Evolutionary conservation across 2,888 invertebrate genomes (phyloP).

Genomic region (Apamea anceps): DNA sequence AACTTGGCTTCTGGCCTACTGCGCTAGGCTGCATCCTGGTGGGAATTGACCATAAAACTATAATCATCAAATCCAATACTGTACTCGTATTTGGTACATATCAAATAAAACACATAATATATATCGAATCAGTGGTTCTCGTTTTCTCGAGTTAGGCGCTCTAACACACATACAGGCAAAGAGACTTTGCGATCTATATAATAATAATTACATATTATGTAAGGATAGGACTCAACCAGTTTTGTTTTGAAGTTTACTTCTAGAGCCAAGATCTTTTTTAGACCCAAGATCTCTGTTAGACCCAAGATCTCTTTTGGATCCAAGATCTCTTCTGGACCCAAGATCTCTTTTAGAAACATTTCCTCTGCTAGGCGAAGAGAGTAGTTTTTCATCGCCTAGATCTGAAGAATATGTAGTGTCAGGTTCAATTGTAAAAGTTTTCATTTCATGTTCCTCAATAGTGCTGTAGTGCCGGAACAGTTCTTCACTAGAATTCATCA

Average conservation of each 20-base stretch:
- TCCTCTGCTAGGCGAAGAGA: neutral
- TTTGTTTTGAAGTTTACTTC: neutral
- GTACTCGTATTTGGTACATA: neutral
- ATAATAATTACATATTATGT: neutral
- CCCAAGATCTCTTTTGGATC: too few relatives aligned
- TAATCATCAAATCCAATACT: neutral
- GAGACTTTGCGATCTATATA: neutral
- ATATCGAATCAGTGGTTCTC: neutral
- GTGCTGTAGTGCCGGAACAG: neutral
- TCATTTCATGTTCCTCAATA: neutral
- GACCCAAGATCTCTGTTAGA: neutral
- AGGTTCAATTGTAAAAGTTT: constrained; percentile 53
- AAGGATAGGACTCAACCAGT: neutral
- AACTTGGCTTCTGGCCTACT: neutral
- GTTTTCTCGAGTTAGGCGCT: neutral
- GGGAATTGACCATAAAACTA: neutral
- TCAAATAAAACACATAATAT: neutral
- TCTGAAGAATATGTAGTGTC: constrained; percentile 12
- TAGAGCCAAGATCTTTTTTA: too few relatives aligned
- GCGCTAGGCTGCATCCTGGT: neutral
- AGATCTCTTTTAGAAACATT: neutral
- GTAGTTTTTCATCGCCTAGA: neutral
- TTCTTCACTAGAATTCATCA: neutral
- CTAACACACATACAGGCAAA: neutral
- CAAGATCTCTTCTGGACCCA: neutral